Evolutionary conservation across 2,113 vertebrate species (phyloP).

Genomic region (Smithornis capensis): DNA sequence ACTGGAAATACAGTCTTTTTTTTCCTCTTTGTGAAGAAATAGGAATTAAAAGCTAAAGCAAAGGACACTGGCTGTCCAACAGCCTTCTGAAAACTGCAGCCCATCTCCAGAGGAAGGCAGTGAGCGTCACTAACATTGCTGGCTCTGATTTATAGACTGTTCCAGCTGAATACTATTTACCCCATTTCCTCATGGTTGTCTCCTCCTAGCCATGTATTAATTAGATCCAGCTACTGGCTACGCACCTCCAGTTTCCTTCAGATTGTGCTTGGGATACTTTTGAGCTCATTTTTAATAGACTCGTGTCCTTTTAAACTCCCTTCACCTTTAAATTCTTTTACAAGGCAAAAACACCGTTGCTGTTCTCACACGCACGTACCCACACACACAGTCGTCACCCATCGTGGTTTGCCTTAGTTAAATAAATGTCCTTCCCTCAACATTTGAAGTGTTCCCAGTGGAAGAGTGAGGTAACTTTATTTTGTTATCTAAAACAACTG

Average conservation of each 20-base stretch:
- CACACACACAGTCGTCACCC: background rate
- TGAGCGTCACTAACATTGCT: background rate
- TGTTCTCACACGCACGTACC: background rate
- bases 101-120: background rate
- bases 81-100: background rate
- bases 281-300: background rate
- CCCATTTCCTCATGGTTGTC: background rate
- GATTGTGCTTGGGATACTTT: background rate
- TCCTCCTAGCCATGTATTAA: background rate
- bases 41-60: background rate
- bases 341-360: background rate
- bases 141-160: background rate
- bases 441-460: conserved; percentile 10
- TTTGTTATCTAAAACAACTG: background rate
- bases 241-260: background rate
- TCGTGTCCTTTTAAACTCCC: background rate
- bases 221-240: background rate
- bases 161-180: conserved; percentile 31
- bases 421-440: conserved; percentile 27
- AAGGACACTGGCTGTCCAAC: background rate
- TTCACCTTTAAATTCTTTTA: background rate
- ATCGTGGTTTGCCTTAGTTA: background rate
- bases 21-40: background rate
- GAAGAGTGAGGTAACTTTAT: background rate
- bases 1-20: background rate